These are phyloP conservation scores for Orestias chungarensis DNA, from an alignment of 2,797 vertebrate genomes.

Conservation along the genomic window DNA sequence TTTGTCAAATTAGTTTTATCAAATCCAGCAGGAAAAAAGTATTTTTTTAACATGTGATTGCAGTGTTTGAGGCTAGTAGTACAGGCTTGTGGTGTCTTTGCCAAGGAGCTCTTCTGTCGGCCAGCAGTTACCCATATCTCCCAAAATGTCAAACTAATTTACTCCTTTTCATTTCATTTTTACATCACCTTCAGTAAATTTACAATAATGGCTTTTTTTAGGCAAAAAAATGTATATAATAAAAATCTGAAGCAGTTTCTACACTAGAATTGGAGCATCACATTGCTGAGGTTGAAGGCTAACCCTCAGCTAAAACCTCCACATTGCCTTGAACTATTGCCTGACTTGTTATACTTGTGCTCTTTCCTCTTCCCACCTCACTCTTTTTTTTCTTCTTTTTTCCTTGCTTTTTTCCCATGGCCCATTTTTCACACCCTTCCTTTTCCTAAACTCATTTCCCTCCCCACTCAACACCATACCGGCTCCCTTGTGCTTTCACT, in stretches of 20 bases:
- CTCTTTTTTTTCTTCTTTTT: conserved; percentile 49
- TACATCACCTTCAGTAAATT: conserved; percentile 17
- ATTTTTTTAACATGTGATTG: not conserved
- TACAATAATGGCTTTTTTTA: conserved; percentile 22
- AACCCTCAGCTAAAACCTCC: conserved; percentile 60
- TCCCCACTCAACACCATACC: conserved; percentile 40
- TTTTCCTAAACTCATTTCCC: conserved; percentile 78
- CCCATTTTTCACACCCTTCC: conserved; percentile 50
- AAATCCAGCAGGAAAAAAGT: not conserved
- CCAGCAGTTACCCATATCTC: not conserved
- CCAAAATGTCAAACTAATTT: conserved; percentile 45
- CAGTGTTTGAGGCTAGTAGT: not conserved
- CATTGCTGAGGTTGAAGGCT: conserved; percentile 53
- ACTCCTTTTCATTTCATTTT: conserved; percentile 21
- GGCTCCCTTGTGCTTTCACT: conserved; percentile 54
- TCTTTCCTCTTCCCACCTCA: conserved; percentile 74
- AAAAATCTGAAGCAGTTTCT: conserved; percentile 45
- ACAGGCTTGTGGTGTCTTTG: not conserved
- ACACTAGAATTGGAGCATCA: conserved; percentile 49
- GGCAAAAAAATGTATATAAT: too few relatives aligned
- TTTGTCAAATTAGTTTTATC: not conserved
- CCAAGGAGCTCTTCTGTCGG: not conserved
- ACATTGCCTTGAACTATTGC: conserved; percentile 75
- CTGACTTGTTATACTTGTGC: conserved; percentile 80
- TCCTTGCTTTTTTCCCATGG: conserved; percentile 42